Evolutionary conservation across 2,797 vertebrate genomes (phyloP), one percentile per base, ranked within the genome.

Genomic region (Brachymystax lenok): DNA sequence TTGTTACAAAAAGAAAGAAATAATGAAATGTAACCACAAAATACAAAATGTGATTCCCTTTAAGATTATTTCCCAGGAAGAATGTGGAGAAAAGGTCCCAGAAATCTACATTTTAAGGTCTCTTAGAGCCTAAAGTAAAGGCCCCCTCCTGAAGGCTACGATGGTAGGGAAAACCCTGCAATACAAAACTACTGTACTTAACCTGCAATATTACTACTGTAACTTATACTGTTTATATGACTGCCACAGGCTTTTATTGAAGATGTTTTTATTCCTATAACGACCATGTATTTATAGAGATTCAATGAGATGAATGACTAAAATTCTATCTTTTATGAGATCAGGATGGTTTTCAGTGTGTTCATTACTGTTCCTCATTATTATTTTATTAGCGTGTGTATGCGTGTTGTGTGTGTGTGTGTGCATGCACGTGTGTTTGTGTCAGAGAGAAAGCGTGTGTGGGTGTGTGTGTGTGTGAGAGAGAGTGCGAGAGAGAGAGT

Each of bases 221-320:
- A 30, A 35, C 16, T 30, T 19, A 5, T 19, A 68, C 30, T 16
- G 30, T 68, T 40, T 33, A 4, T 19, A 68, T 17, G 51, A 10
- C 66, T 17, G 17, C 66, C 10, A 69, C 33, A 66, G 8, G 40
- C 19, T 46, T 40, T 21, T 46, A 69, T 50, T 50, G 46, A 69
- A 69, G 19, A 69, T n/a, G 14, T 5, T 40, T n/a, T 40, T 21
- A 1, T n/a, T 69, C 30, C 35, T 33, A 33, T 28, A 59, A 59
- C 6, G 17, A 46, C 68, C 33, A 69, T 69, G 68, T 69, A 69
- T 69, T 69, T 50, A 69, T 69, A 40, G n/a, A 5, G 33, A 35
- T 69, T 21, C n/a, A 69, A n/a, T 69, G n/a, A n/a, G 17, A 40
- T 19, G 5, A 12, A 69, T 12, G 8, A 21, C 21, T 40, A n/a